These are phyloP conservation scores for Cheiracanthium punctorium DNA, from an alignment of 2,888 invertebrate genomes.

Conservation along the genomic window DNA sequence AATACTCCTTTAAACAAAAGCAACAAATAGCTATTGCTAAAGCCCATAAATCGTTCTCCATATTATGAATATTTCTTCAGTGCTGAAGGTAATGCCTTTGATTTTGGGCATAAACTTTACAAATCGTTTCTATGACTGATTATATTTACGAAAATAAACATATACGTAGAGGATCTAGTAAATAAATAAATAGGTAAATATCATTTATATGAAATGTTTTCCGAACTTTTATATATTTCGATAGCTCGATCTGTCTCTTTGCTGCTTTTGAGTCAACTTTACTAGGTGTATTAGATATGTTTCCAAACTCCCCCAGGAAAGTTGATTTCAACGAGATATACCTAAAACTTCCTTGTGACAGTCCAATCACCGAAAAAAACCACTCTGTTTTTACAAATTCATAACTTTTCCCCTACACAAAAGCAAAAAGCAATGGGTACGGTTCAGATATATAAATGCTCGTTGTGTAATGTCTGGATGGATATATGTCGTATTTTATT, in stretches of 20 bases:
- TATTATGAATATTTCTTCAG: too few species aligned
- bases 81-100: too few species aligned
- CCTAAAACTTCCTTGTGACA: constrained; percentile 41
- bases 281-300: constrained; percentile 40
- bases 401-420: constrained; percentile 24
- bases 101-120: too few species aligned
- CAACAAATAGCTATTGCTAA: too few species aligned
- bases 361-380: constrained; percentile 37
- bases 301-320: constrained; percentile 28
- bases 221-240: not conserved
- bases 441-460: constrained; percentile 67
- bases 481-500: constrained; percentile 36
- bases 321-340: constrained; percentile 24
- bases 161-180: not conserved
- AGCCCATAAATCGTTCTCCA: too few species aligned
- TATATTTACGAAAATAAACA: not conserved
- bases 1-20: too few species aligned
- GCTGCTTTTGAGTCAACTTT: not conserved
- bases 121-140: not conserved
- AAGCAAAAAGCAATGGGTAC: constrained; percentile 23
- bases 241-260: too few species aligned
- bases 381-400: constrained; percentile 59
- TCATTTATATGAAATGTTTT: not conserved
- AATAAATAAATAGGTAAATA: not conserved
- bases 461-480: constrained; percentile 62